Conservation (phyloP, 2,797 vertebrate species). For the Chloroceryle inda region DNA sequence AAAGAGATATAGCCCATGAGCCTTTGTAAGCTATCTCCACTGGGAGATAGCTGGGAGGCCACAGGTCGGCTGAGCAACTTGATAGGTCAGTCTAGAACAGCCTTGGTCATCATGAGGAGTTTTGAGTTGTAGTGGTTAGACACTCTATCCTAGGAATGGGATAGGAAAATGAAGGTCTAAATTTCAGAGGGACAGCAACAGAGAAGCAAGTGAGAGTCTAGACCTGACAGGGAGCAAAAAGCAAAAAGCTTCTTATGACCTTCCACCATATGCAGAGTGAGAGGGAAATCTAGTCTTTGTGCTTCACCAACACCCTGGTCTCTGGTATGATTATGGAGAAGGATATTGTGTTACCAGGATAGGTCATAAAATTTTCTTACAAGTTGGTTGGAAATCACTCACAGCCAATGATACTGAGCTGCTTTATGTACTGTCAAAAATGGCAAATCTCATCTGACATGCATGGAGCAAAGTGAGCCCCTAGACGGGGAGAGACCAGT, state of each 20-base stretch:
- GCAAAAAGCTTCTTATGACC: neutral
- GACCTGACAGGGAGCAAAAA: neutral
- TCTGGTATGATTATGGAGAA: neutral
- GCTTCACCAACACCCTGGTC: neutral
- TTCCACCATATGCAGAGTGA: neutral
- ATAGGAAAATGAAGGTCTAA: neutral
- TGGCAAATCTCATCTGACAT: neutral
- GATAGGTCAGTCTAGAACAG: neutral
- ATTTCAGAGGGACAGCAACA: neutral
- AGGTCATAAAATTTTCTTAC: neutral
- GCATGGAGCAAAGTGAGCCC: neutral
- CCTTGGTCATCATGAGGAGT: neutral
- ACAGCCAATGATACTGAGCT: neutral
- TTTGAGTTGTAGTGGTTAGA: neutral
- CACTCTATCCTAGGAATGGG: fast-evolving
- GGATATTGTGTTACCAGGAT: neutral
- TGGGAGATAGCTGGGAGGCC: neutral
- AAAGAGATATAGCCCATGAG: neutral
- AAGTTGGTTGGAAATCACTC: neutral
- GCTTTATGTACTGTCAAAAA: neutral
- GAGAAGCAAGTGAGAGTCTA: neutral
- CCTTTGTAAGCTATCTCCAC: neutral
- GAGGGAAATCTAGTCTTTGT: neutral
- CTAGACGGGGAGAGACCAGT: neutral
- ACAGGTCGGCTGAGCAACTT: neutral